These are phyloP conservation scores for Mormyrus proboscirostris DNA, from an alignment of 2,797 vertebrate genomes.

Conservation along the genomic window DNA sequence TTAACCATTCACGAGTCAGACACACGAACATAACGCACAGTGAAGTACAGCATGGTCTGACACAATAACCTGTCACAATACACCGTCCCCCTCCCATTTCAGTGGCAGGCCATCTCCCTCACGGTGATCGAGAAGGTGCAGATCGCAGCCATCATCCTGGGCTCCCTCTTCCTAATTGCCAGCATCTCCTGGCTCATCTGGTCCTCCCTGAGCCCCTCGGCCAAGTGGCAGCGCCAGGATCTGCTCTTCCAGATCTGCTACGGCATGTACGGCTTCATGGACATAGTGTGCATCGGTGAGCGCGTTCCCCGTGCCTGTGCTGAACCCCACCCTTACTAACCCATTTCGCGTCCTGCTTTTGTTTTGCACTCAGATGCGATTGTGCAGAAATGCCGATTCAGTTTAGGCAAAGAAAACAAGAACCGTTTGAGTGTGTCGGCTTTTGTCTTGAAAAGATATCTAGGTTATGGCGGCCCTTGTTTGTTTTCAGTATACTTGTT, in stretches of 20 bases:
- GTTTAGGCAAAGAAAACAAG: neutral
- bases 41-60: neutral
- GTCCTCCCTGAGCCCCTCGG: slow-evolving; percentile 88
- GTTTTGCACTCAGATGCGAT: neutral
- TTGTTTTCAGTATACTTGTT: neutral
- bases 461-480: neutral
- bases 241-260: slow-evolving; percentile 95
- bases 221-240: slow-evolving; percentile 90
- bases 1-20: neutral
- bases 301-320: neutral
- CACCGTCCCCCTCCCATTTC: slow-evolving; percentile 9
- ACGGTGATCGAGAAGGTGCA: slow-evolving; percentile 93
- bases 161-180: slow-evolving; percentile 88
- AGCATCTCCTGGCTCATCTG: slow-evolving; percentile 95
- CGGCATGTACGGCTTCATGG: slow-evolving; percentile 95
- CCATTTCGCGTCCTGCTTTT: neutral
- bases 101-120: slow-evolving; percentile 94
- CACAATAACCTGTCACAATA: neutral
- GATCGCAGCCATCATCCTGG: slow-evolving; percentile 86
- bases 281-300: slow-evolving; percentile 90
- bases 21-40: neutral
- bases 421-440: neutral
- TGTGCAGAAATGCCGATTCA: neutral
- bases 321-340: neutral
- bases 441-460: neutral